Evolutionary conservation across 2,113 vertebrate species (phyloP), one percentile per base, ranked within the genome.

Genomic region (Oxygymnocypris stewartii): DNA sequence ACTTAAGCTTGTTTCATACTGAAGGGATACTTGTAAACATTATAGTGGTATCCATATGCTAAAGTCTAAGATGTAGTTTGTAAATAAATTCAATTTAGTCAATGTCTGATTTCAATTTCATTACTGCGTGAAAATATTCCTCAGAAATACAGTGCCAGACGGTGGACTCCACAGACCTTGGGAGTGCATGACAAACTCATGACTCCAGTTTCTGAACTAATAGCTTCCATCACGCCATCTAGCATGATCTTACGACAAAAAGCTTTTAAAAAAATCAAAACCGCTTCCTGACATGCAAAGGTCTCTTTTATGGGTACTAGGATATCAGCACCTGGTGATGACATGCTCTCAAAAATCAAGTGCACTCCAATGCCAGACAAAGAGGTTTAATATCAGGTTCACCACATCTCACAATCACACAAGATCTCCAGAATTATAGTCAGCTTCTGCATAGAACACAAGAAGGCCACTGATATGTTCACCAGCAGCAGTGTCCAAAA

Each of bases 341-440:
- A 42, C 28, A 57, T n/a, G 23, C 57, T 44, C 61, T 16, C 2
- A 69, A 69, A 31, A 86, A 85, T 42, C 83, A 86, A 42, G 85
- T 28, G 16, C 74, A 47, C 81, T 92, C 85, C 84, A 92, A 92
- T 92, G 92, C 88, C 89, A 94, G 92, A 93, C 93, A 94, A 93
- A 94, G 90, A 35, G 90, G 87, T 92, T 95, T 94, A 94, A 94
- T 95, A 79, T 80, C 75, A 86, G 85, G 74, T 91, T 87, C 91
- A 87, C 90, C 91, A 91, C 87, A 92, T 91, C 90, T 92, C 91
- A 94, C 91, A 90, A 63, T 91, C 92, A 89, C 85, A 79, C 84
- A 82, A 40, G 47, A 59, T 57, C 65, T 90, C 87, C 82, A 89
- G 76, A 75, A 85, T 59, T 81, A 89, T 81, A 88, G 79, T 82